Percentiles rank a stretch among this genome's conserved stretches.
Evolutionary conservation across 1,140 invertebrate species (phyloP).

Genomic region (Ridgeia piscesae): DNA sequence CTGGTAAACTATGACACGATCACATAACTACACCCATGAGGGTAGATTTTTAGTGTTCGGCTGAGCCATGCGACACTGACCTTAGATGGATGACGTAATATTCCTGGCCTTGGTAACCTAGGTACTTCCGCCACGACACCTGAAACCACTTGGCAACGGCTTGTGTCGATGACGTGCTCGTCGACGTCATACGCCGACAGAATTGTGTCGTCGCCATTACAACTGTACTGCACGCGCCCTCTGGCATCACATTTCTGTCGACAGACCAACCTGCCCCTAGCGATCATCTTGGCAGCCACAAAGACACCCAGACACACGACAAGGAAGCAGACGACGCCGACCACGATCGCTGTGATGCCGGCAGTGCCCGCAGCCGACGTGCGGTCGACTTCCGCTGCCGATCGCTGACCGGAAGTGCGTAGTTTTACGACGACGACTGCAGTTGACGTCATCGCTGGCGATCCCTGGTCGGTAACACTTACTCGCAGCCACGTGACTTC

Average conservation of each 20-base stretch:
- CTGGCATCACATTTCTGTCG: not conserved
- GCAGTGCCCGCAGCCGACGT: not conserved
- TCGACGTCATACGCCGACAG: not conserved
- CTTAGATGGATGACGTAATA: not conserved
- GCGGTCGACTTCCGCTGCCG: not conserved
- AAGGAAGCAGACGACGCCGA: not conserved
- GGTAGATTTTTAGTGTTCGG: no score
- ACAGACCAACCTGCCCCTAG: not conserved
- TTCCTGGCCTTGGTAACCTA: not conserved
- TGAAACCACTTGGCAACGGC: not conserved
- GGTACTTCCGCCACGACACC: not conserved
- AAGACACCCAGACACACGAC: not conserved
- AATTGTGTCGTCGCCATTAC: not conserved
- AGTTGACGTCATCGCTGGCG: slow-evolving; percentile 20
- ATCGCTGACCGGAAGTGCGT: not conserved
- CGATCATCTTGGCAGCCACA: not conserved
- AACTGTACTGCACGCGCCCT: not conserved
- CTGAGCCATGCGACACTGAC: not conserved
- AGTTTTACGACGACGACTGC: slow-evolving; percentile 20
- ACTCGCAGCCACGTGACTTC: not conserved
- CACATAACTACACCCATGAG: no score
- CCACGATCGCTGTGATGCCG: not conserved
- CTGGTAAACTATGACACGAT: no score
- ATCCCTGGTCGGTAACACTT: slow-evolving; percentile 17
- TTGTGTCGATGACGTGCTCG: not conserved